Percentiles rank a stretch among this genome's conserved stretches.
Conservation (phyloP, 2,888 invertebrate genomes). For the Drepana falcataria region DNA sequence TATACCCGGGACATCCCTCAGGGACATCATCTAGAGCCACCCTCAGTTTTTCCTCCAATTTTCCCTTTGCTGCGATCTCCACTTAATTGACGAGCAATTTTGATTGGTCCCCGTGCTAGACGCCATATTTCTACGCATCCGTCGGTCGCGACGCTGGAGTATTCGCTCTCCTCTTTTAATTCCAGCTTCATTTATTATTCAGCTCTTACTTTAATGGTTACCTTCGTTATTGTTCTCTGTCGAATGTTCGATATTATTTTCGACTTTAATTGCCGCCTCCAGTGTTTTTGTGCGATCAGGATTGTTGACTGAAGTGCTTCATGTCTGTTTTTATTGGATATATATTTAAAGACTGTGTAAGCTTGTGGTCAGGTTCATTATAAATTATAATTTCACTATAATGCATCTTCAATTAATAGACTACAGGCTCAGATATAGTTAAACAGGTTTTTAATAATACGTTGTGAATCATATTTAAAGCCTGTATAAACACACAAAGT, state of each 20-base stretch:
- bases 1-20: conserved; percentile 26
- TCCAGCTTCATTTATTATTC: conserved; percentile 69
- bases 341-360: conserved; percentile 20
- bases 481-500: no score
- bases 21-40: conserved; percentile 40
- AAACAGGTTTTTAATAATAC: no score
- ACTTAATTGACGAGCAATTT: conserved; percentile 78
- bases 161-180: conserved; percentile 41
- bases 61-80: conserved; percentile 74
- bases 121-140: conserved; percentile 75
- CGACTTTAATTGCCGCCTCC: conserved; percentile 58
- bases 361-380: conserved; percentile 1
- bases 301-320: conserved; percentile 40
- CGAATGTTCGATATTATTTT: conserved; percentile 64
- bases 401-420: conserved; percentile 1
- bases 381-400: conserved; percentile 3
- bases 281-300: conserved; percentile 35
- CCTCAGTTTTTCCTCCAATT: conserved; percentile 76
- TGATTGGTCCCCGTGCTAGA: conserved; percentile 67
- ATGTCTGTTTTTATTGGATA: conserved; percentile 34
- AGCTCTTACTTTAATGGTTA: conserved; percentile 75
- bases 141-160: conserved; percentile 49
- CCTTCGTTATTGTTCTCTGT: conserved; percentile 68
- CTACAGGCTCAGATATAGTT: no score
- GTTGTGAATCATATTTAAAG: no score